phyloP scores from a whole-genome alignment of 2,888 invertebrate species.

The Colletes collaris region DNA sequence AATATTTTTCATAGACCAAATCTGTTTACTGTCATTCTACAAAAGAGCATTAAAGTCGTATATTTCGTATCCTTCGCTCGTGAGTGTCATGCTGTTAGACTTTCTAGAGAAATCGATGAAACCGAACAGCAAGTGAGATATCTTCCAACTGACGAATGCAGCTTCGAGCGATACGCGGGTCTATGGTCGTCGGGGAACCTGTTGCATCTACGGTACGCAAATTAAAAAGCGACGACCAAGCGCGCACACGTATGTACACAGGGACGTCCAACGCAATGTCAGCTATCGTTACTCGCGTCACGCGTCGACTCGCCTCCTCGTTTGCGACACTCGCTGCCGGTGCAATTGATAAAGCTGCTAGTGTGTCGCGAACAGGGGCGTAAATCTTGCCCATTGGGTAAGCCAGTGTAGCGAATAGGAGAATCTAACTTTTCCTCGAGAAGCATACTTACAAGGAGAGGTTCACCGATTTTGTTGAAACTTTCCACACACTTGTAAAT shows the following conservation, averaged over 20 bases:
- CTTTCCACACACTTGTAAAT: no score
- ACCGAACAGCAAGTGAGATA: background rate
- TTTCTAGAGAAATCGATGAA: background rate
- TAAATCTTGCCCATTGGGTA: conserved; percentile 7
- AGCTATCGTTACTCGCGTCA: conserved; percentile 54
- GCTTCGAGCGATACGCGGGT: background rate
- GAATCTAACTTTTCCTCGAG: no score
- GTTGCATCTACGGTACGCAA: conserved; percentile 51
- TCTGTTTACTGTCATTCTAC: no score
- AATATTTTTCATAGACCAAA: no score
- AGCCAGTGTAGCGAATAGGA: background rate
- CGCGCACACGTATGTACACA: background rate
- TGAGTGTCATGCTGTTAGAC: no score
- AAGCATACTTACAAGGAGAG: no score
- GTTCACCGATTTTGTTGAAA: no score
- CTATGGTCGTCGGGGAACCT: conserved; percentile 40
- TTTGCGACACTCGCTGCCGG: conserved; percentile 15
- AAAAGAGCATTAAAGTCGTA: no score
- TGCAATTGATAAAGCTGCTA: conserved; percentile 40
- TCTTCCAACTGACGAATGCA: background rate
- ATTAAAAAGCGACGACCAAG: conserved; percentile 40
- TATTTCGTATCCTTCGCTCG: no score
- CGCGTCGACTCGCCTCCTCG: conserved; percentile 26
- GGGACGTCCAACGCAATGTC: conserved; percentile 37
- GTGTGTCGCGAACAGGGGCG: background rate